Evolutionary conservation across 1,140 invertebrate species (phyloP).

Genomic region (Pseudobourletiella spinata): DNA sequence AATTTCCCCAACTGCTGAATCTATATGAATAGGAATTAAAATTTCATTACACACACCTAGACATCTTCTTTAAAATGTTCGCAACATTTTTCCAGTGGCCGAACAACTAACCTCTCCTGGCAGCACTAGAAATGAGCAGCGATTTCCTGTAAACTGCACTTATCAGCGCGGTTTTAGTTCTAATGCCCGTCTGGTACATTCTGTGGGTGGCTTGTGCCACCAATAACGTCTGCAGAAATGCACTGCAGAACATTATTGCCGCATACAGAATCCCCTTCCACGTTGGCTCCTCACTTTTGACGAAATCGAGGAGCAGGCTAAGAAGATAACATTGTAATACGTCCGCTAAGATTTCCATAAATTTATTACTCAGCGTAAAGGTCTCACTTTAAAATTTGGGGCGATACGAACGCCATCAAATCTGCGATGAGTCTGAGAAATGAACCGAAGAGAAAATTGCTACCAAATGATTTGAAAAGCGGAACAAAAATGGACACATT

Average conservation of each 20-base stretch:
- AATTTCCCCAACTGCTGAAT: conserved; percentile 78
- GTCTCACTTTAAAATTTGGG: conserved; percentile 43
- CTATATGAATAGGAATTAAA: conserved; percentile 6
- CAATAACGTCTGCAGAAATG: conserved; percentile 76
- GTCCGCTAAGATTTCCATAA: no score
- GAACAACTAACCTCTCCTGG: conserved; percentile 48
- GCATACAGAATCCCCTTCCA: conserved; percentile 87
- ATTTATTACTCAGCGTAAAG: no score
- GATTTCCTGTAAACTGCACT: conserved; percentile 84
- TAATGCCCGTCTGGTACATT: conserved; percentile 84
- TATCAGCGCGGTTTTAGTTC: conserved; percentile 81
- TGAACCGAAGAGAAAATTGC: conserved; percentile 43
- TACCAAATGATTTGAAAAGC: conserved; percentile 46
- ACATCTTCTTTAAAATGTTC: no score
- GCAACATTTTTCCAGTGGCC: not conserved
- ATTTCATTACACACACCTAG: not conserved
- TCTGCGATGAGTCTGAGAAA: conserved; percentile 49
- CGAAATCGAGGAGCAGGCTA: conserved; percentile 61
- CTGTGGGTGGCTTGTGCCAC: conserved; percentile 80
- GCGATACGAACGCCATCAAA: conserved; percentile 50
- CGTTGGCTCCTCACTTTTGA: conserved; percentile 49
- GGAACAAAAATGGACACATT: conserved; percentile 43
- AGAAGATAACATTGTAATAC: conserved; percentile 41
- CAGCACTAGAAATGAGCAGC: conserved; percentile 62
- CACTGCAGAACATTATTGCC: conserved; percentile 61